Percentiles rank a stretch among this genome's conserved stretches.
Evolutionary conservation across 2,113 vertebrate genomes (phyloP).

Genomic region (Pterocles orientalis): DNA sequence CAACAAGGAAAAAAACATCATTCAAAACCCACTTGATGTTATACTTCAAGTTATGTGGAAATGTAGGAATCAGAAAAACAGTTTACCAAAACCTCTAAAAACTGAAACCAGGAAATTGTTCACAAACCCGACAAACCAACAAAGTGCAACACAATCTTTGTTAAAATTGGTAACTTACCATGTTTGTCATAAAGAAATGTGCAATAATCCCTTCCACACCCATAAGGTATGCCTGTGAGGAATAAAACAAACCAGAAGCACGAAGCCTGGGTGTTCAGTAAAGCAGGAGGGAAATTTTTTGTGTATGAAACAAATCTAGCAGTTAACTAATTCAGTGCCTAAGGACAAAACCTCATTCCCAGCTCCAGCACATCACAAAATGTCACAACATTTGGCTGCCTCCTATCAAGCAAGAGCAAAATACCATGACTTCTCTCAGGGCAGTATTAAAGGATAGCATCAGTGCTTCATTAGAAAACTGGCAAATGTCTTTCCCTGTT

Average conservation of each 20-base stretch:
- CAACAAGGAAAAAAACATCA: fast-evolving
- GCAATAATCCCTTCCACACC: not conserved
- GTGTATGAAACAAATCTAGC: not conserved
- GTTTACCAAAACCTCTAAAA: not conserved
- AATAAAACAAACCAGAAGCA: not conserved
- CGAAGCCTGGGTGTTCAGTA: not conserved
- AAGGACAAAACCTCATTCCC: not conserved
- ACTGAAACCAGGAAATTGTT: not conserved
- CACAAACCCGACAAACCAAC: not conserved
- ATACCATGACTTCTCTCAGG: slow-evolving; percentile 44
- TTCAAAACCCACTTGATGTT: not conserved
- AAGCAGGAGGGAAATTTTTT: not conserved
- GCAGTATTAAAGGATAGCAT: slow-evolving; percentile 19
- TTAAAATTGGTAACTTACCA: not conserved
- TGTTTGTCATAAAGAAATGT: not conserved
- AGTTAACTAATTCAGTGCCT: slow-evolving; percentile 22
- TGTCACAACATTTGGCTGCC: slow-evolving; percentile 23
- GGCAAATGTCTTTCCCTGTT: not conserved
- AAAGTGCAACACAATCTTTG: not conserved
- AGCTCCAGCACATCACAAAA: slow-evolving; percentile 1
- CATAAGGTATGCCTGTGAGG: not conserved
- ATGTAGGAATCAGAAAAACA: not conserved
- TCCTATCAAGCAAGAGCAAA: slow-evolving; percentile 21
- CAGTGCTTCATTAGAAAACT: not conserved
- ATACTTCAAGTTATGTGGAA: not conserved